A percentile compares a stretch with the other conserved stretches of the same genome.
Conservation (phyloP, 2,888 invertebrate genomes). For the Criorhina ranunculi region DNA sequence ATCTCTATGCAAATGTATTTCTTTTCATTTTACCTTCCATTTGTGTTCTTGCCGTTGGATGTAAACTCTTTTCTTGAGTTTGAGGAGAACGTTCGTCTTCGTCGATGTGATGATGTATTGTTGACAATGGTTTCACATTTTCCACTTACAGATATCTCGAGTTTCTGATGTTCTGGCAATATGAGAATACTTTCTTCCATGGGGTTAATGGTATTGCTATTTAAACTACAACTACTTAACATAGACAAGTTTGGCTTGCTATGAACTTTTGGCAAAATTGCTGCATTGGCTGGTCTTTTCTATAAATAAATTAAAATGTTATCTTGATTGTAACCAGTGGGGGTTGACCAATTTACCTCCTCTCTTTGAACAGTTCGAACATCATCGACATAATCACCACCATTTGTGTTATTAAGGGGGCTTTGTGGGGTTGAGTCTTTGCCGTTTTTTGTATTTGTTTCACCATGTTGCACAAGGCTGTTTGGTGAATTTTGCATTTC, state of each 20-base stretch:
- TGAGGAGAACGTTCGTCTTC: slow-evolving; percentile 82
- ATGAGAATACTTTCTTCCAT: slow-evolving; percentile 82
- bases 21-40: slow-evolving; percentile 79
- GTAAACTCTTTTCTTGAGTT: slow-evolving; percentile 80
- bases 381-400: slow-evolving; percentile 45
- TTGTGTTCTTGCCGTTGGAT: slow-evolving; percentile 79
- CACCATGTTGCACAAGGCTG: slow-evolving; percentile 6
- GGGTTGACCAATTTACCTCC: slow-evolving; percentile 28
- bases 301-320: background rate
- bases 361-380: slow-evolving; percentile 66
- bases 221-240: slow-evolving; percentile 68
- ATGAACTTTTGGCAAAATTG: slow-evolving; percentile 83
- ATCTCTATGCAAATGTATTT: background rate
- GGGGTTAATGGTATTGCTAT: slow-evolving; percentile 69
- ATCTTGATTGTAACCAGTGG: background rate
- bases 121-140: slow-evolving; percentile 79
- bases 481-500: slow-evolving; percentile 64
- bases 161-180: slow-evolving; percentile 81
- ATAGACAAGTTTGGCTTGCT: slow-evolving; percentile 79
- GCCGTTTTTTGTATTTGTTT: slow-evolving; percentile 31
- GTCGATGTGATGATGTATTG: slow-evolving; percentile 79
- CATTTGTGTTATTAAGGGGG: slow-evolving; percentile 51
- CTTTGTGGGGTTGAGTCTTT: slow-evolving; percentile 51
- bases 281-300: slow-evolving; percentile 77
- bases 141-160: slow-evolving; percentile 81